These are phyloP conservation scores for Ornithoptera alexandrae DNA, from an alignment of 2,888 invertebrate species.

Conservation along the genomic window DNA sequence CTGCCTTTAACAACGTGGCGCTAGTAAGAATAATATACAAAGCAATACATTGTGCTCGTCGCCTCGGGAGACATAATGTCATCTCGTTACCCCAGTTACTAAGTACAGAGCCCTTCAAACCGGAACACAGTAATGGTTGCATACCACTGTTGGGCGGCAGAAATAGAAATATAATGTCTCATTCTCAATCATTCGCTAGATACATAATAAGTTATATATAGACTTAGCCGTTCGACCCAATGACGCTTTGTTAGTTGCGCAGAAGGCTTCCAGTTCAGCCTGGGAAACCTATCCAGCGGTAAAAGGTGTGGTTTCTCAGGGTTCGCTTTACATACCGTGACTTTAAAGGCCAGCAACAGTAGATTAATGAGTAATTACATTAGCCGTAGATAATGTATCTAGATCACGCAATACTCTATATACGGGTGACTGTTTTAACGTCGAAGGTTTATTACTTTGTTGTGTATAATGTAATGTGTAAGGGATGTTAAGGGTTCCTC, in stretches of 20 bases:
- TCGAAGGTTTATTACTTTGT: constrained; percentile 1
- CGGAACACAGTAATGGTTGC: too few species aligned
- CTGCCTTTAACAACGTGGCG: too few species aligned
- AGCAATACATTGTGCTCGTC: too few species aligned
- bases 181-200: not conserved
- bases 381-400: constrained; percentile 15
- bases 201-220: not conserved
- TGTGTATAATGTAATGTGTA: not conserved
- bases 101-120: too few species aligned
- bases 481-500: too few species aligned
- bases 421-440: not conserved
- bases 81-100: too few species aligned
- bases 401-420: constrained; percentile 17
- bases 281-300: not conserved
- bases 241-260: not conserved
- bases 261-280: not conserved
- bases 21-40: too few species aligned
- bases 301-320: not conserved
- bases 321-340: constrained; percentile 1
- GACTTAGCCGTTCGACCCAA: not conserved
- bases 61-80: too few species aligned
- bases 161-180: too few species aligned
- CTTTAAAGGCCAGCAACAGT: constrained; percentile 7
- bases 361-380: constrained; percentile 18
- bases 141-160: too few species aligned